Evolutionary conservation across 1,140 invertebrate genomes (phyloP), one percentile per base, ranked within the genome.

Genomic region (Trigoniulus corallinus): DNA sequence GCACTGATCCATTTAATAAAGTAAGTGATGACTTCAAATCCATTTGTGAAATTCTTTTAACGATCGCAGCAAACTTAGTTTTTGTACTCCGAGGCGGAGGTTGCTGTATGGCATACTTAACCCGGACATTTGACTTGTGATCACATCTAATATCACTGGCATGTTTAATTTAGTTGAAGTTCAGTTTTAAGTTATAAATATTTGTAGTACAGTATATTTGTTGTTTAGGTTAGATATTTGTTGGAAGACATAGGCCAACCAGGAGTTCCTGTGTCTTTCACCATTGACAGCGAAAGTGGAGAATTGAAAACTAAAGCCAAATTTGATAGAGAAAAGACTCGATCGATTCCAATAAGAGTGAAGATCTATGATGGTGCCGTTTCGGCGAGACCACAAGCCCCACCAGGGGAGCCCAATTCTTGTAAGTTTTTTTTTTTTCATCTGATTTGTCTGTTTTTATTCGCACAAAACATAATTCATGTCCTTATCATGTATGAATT

Each of bases 321-420:
- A 23, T 88, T 93, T 61, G 86, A 92, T 65, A 73, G 87, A 51
- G 88, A 93, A 68, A 63, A 73, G 20, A 73, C 78, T 47, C 79
- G 56, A 77, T 80, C 40, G 24, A 91, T 88, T 60, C 82, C 82
- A 57, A 78, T 93, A 0, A 85, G 81, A 61, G 82, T 93, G 0
- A 78, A 81, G 53, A 87, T 86, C 0, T 79, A 73, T 0, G 88
- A 93, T 64, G 88, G 85, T 63, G 83, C 82, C 0, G 82, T 82
- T 0, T 88, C 84, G 10, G 80, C 82, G n/a, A 60, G 86, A 1
- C 72, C 70, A 18, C 68, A 71, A 20, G 77, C 0, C 75, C 77
- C 56, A 80, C 74, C 46, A 59, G 54, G 56, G 23, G 18, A 48
- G 48, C 60, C 51, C 26, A 67, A 60, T 59, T 55, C 57, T 53